These are phyloP conservation scores for Anguilla marmorata DNA, from an alignment of 2,797 vertebrate species.

Conservation along the genomic window DNA sequence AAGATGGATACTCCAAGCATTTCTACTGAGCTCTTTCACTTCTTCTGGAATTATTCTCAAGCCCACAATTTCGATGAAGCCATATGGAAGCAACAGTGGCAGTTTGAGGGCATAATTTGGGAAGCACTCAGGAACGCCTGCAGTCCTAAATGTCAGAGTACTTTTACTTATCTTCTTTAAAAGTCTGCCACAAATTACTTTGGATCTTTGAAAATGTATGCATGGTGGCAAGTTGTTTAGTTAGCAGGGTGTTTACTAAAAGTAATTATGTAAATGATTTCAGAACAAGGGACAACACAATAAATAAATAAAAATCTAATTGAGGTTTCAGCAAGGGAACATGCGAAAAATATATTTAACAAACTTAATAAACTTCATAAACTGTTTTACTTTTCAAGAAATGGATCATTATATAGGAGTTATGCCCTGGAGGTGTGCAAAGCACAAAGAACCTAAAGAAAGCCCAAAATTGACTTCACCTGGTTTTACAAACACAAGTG, in stretches of 20 bases:
- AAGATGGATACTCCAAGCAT: neutral
- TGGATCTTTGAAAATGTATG: neutral
- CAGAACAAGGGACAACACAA: neutral
- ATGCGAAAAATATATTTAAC: neutral
- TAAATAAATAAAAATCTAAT: neutral
- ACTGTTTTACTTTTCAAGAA: neutral
- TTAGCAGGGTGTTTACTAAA: neutral
- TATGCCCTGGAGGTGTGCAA: neutral
- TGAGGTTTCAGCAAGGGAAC: neutral
- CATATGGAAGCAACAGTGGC: constrained; percentile 3
- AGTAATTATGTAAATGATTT: constrained; percentile 3
- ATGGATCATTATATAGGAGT: neutral
- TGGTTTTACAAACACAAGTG: neutral
- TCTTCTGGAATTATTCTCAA: neutral
- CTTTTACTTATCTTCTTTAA: neutral
- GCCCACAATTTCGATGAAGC: neutral
- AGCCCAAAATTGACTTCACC: neutral
- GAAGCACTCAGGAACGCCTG: neutral
- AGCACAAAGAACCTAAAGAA: neutral
- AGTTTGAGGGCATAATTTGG: neutral
- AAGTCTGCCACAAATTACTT: neutral
- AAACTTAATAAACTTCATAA: neutral
- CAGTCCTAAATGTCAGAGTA: neutral
- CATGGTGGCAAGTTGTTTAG: neutral
- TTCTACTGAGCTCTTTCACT: constrained; percentile 15